These are phyloP conservation scores for Axea sp. DNA, from an alignment of 2,888 invertebrate species.

Conservation along the genomic window DNA sequence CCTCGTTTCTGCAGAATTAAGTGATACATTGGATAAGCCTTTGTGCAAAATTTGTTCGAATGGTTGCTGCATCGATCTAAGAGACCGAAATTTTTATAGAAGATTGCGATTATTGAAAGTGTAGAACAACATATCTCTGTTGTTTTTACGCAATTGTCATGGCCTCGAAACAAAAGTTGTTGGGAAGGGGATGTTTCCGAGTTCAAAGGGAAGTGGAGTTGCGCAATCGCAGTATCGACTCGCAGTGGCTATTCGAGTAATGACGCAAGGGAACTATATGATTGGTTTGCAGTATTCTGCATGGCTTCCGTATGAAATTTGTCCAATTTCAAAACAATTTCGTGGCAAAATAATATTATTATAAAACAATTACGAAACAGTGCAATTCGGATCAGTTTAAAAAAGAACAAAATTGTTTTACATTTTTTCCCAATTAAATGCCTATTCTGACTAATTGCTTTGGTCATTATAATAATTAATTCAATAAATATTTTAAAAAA, in stretches of 20 bases:
- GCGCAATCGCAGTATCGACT: constrained; percentile 53
- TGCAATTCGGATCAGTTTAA: too few species aligned
- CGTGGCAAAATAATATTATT: too few species aligned
- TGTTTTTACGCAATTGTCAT: constrained; percentile 57
- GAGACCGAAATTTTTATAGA: constrained; percentile 51
- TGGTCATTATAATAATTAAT: too few species aligned
- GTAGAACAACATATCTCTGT: constrained; percentile 49
- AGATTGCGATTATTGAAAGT: constrained; percentile 5
- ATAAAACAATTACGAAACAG: too few species aligned
- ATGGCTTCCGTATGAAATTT: constrained; percentile 1
- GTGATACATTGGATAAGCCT: constrained; percentile 52
- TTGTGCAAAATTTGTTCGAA: constrained; percentile 47
- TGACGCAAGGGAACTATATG: constrained; percentile 8
- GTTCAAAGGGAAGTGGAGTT: constrained; percentile 18
- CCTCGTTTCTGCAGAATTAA: constrained; percentile 63
- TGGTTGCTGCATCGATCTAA: constrained; percentile 69
- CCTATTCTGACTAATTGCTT: too few species aligned
- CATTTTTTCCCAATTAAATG: too few species aligned
- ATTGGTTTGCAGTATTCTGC: constrained; percentile 24
- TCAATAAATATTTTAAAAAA: too few species aligned
- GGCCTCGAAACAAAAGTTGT: constrained; percentile 17
- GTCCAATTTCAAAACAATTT: constrained; percentile 25
- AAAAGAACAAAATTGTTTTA: too few species aligned
- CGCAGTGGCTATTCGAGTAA: constrained; percentile 28
- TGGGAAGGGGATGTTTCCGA: constrained; percentile 33